Evolutionary conservation across 2,113 vertebrate genomes (phyloP), one percentile per base, ranked within the genome.

Genomic region (Pteruthius melanotis): DNA sequence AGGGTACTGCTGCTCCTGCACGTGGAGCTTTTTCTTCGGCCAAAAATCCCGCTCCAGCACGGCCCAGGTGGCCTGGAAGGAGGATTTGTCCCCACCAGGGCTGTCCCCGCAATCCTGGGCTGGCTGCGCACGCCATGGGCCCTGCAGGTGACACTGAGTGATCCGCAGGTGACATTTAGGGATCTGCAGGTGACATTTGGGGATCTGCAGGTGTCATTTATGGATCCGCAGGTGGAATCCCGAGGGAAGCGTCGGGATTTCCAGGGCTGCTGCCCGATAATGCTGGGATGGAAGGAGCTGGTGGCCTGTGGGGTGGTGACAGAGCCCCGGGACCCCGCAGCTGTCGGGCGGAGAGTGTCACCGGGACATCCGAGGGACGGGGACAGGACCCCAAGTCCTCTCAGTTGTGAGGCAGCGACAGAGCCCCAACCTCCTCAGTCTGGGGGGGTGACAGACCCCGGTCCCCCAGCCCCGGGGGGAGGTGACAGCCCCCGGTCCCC

Each of bases 1-100:
- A 96, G 94, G 93, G 94, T 74, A 45, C 54, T 17, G 82, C 19
- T 19, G 91, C 91, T 89, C 53, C 47, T 92, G 94, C 96, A 92
- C 69, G 6, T 0, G 26, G 5, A 2, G 5, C 0, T 20, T 3
- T 42, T 42, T 42, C n/a, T 42, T 0, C 0, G 44, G 60, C 42
- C 8, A 8, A 6, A 64, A 31, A 68, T 12, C 1, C 22, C 0
- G 13, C 52, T 16, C 40, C 57, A 0, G 2, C 1, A 5, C 1
- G 2, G 2, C 23, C 33, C 31, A 1, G 45, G 9, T 12, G 69
- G 53, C 4, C 6, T 1, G 66, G 68, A 3, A 1, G 56, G 56
- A n/a, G 47, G 37, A 1, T 53, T 26, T 1, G 19, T 65, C 23
- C 16, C 40, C 49, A 5, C 0, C 37, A 1, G 39, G 44, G 72